Base-by-base conservation (phyloP, 1,140 invertebrate genomes). In the Lutraria rhynchaena region DNA sequence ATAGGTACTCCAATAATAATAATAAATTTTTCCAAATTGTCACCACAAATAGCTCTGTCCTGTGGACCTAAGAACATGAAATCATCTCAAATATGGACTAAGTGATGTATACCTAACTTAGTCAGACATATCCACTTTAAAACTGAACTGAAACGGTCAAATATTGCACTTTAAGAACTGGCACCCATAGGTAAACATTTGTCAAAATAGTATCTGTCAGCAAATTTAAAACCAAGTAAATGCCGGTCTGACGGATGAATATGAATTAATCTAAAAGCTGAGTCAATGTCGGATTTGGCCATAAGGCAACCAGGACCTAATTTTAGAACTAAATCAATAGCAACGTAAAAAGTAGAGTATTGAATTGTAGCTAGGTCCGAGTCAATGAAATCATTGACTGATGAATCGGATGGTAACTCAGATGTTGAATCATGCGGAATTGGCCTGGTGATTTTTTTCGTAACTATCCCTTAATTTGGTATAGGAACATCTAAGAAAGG, bases 101-200 rank as follows among this genome's bases (percentile, higher is more conserved):
- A 53, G 49, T 71, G 67, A 5, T 41, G 9, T 44, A 71, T 71
- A 27, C 11, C 17, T 24, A 71, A 29, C 22, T 27, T 2, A 3
- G 5, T 33, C 11, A 5, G 3, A n/a, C 24, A 35, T 9, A 67
- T 44, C 3, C 9, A 73, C 29, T 82, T 71, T 22, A 83, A n/a
- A 46, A 70, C 60, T 19, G 58, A 37, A 41, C 67, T 84, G 35
- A 84, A 82, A n/a, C 57, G 24, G 31, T 84, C 83, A 57, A 82
- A 84, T n/a, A 71, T 71, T 31, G 67, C 67, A 71, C 67, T 53
- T 2, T 44, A 49, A 27, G 44, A 51, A 17, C 44, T 53, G 46
- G 29, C 29, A 15, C 67, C 67, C 67, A 71, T 71, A 7, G 37
- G 37, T 5, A 41, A 15, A 15, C 37, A 41, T 41, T 41, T 41